Evolutionary conservation across 2,888 invertebrate species (phyloP).

Genomic region (Autographa pulchrina): DNA sequence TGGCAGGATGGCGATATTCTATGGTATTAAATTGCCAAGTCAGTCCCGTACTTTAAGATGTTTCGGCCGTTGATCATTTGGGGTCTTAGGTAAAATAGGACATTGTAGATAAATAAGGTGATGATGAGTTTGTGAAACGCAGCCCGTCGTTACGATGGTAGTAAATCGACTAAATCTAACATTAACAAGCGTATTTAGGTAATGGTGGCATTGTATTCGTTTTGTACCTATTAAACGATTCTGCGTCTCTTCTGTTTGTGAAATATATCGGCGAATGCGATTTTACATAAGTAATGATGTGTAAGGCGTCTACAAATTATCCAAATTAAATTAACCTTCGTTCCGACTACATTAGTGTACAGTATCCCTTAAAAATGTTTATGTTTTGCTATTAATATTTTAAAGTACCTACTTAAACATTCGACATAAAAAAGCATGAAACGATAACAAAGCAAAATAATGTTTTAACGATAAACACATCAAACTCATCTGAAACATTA

Average conservation of each 20-base stretch:
- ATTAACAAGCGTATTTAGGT: background rate
- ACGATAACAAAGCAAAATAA: conserved; percentile 11
- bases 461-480: conserved; percentile 20
- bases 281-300: background rate
- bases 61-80: background rate
- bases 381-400: background rate
- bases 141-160: background rate
- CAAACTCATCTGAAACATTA: conserved; percentile 9
- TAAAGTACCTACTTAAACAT: background rate
- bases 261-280: background rate
- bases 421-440: background rate
- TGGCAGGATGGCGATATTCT: conserved; percentile 17
- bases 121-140: background rate
- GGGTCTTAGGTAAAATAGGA: background rate
- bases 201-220: background rate
- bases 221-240: background rate
- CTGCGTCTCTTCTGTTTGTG: background rate
- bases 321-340: background rate
- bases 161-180: background rate
- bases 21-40: conserved; percentile 12
- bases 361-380: background rate
- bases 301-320: background rate
- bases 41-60: background rate
- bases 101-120: background rate
- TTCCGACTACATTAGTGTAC: background rate